Evolutionary conservation across 2,797 vertebrate genomes (phyloP).

Genomic region (Falco concolor): DNA sequence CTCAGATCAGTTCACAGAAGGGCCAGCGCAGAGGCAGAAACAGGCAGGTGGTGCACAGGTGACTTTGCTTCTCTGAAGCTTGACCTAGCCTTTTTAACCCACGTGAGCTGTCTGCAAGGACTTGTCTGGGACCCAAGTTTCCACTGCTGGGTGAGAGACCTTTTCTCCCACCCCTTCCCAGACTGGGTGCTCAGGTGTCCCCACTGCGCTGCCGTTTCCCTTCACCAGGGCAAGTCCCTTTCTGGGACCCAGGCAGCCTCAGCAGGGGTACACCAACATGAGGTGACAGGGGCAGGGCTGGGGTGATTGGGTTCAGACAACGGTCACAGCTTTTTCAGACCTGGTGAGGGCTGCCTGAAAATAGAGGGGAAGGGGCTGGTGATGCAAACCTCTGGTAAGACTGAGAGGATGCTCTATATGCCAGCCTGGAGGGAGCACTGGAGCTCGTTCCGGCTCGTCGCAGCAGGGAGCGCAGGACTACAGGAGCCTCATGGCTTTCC

Average conservation of each 20-base stretch:
- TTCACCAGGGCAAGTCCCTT: neutral
- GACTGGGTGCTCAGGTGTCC: neutral
- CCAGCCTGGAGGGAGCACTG: rapidly evolving
- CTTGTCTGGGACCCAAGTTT: neutral
- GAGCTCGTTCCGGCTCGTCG: neutral
- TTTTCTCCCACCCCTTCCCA: neutral
- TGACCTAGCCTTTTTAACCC: neutral
- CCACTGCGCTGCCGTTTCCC: neutral
- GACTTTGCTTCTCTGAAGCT: neutral
- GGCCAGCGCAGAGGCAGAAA: neutral
- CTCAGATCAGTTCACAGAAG: neutral
- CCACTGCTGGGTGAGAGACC: neutral
- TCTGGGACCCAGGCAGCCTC: neutral
- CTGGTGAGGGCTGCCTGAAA: neutral
- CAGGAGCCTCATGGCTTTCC: neutral
- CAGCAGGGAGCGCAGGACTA: neutral
- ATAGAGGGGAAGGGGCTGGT: neutral
- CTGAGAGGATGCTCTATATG: neutral
- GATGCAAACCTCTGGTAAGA: neutral
- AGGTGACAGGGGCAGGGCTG: neutral
- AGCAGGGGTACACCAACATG: rapidly evolving
- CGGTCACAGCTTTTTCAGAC: neutral
- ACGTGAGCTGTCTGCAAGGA: neutral
- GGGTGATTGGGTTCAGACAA: neutral
- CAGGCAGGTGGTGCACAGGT: neutral